A percentile compares a stretch with the other conserved stretches of the same genome.
Conservation (phyloP, 2,797 vertebrate genomes). For the Chlorospingus flavigularis region DNA sequence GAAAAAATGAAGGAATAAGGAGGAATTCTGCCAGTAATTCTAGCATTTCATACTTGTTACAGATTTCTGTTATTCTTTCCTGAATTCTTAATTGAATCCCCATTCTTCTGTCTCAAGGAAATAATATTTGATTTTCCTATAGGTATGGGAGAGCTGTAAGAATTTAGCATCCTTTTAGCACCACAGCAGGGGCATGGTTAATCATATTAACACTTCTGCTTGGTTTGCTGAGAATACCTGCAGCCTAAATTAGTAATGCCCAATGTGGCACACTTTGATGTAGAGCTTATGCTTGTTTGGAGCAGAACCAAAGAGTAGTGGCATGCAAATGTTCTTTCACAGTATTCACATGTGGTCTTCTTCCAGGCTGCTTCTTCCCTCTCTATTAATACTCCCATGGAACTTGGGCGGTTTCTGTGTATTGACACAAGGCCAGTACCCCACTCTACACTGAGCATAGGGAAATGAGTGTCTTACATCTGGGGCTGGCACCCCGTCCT, state of each 20-base stretch:
- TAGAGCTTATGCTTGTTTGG: background rate
- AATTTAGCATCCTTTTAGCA: background rate
- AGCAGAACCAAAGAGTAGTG: background rate
- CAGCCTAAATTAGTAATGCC: background rate
- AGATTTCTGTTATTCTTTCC: background rate
- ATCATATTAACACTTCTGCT: background rate
- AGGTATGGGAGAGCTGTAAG: background rate
- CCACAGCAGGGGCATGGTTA: background rate
- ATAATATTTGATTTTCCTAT: background rate
- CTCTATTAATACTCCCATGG: background rate
- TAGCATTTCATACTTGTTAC: background rate
- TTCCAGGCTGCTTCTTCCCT: background rate
- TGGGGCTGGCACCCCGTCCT: background rate
- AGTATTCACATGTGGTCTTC: background rate
- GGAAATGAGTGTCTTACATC: background rate
- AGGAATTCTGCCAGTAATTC: background rate
- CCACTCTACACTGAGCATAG: background rate
- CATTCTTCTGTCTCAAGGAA: constrained; percentile 19
- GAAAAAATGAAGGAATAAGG: constrained; percentile 21
- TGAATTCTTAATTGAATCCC: background rate
- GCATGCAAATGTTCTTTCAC: background rate
- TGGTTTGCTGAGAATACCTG: background rate
- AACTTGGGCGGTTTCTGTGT: background rate
- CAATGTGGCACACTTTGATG: background rate
- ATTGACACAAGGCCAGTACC: background rate